Percentiles rank a stretch among this genome's conserved stretches.
Evolutionary conservation across 1,140 invertebrate genomes (phyloP).

Genomic region (Belonocnema kinseyi): DNA sequence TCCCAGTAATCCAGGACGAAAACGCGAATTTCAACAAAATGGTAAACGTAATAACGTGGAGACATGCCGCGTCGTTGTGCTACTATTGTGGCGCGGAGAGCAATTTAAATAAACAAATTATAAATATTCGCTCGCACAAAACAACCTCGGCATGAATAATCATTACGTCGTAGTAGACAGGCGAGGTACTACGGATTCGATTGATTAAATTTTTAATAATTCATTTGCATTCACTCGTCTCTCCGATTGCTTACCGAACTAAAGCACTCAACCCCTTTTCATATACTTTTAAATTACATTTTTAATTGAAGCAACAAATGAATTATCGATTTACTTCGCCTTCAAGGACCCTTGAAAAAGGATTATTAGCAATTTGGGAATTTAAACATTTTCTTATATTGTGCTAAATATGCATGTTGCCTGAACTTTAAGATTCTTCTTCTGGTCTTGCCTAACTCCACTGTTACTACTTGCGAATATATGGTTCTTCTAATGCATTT

Average conservation of each 20-base stretch:
- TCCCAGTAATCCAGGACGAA: slow-evolving; percentile 26
- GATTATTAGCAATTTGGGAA: slow-evolving; percentile 23
- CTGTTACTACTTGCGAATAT: too few species aligned
- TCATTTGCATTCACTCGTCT: slow-evolving; percentile 73
- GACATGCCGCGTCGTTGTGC: slow-evolving; percentile 58
- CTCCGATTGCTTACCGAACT: slow-evolving; percentile 51
- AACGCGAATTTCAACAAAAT: slow-evolving; percentile 68
- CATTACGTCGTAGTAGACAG: slow-evolving; percentile 67
- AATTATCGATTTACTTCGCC: slow-evolving; percentile 66
- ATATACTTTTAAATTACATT: slow-evolving; percentile 73
- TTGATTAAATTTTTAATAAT: slow-evolving; percentile 77
- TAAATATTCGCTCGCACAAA: slow-evolving; percentile 73
- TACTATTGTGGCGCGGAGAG: slow-evolving; percentile 38
- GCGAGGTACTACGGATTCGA: slow-evolving; percentile 70
- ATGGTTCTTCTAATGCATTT: too few species aligned
- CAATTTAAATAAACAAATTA: slow-evolving; percentile 76
- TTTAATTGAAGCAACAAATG: slow-evolving; percentile 69
- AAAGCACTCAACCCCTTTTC: slow-evolving; percentile 58
- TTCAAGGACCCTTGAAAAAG: slow-evolving; percentile 22
- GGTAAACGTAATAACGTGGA: slow-evolving; percentile 70
- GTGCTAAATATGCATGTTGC: neutral
- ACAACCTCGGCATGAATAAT: slow-evolving; percentile 75
- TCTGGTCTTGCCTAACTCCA: too few species aligned
- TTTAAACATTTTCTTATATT: neutral
- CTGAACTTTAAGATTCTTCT: too few species aligned